Conservation (phyloP, 2,113 vertebrate species). For the Myotis davidii region DNA sequence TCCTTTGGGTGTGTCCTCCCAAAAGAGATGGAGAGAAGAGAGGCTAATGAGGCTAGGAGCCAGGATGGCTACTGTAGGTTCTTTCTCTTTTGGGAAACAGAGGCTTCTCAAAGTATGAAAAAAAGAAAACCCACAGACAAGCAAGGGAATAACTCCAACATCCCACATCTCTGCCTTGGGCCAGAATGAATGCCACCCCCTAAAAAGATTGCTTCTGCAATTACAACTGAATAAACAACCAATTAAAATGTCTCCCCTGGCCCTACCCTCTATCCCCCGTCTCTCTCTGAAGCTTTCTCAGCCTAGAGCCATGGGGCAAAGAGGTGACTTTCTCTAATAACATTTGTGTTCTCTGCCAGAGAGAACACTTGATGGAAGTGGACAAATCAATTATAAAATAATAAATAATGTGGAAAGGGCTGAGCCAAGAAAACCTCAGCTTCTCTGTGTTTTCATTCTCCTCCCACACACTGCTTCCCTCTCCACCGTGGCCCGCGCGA, state of each 20-base stretch:
- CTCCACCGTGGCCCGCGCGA: neutral
- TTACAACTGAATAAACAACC: constrained; percentile 68
- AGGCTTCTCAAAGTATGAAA: constrained; percentile 80
- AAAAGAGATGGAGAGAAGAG: constrained; percentile 61
- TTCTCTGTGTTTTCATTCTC: constrained; percentile 32
- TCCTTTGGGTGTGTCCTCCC: constrained; percentile 78
- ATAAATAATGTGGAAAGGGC: constrained; percentile 17
- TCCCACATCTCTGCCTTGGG: constrained; percentile 45
- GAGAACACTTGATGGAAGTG: constrained; percentile 37
- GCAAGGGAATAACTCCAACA: constrained; percentile 52
- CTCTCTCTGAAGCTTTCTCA: constrained; percentile 4
- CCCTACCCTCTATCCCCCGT: neutral
- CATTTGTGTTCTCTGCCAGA: constrained; percentile 20
- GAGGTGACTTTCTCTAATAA: constrained; percentile 58
- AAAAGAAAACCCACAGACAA: neutral
- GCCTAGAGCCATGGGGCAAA: neutral
- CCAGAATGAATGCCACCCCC: constrained; percentile 52
- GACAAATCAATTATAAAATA: constrained; percentile 47
- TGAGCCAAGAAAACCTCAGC: neutral
- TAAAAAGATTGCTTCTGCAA: constrained; percentile 64
- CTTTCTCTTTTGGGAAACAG: constrained; percentile 78
- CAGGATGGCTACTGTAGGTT: constrained; percentile 69
- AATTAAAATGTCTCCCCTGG: constrained; percentile 45
- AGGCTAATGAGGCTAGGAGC: constrained; percentile 74
- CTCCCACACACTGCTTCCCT: constrained; percentile 15